Conservation (phyloP, 2,888 invertebrate species). For the Plebejus melissa region DNA sequence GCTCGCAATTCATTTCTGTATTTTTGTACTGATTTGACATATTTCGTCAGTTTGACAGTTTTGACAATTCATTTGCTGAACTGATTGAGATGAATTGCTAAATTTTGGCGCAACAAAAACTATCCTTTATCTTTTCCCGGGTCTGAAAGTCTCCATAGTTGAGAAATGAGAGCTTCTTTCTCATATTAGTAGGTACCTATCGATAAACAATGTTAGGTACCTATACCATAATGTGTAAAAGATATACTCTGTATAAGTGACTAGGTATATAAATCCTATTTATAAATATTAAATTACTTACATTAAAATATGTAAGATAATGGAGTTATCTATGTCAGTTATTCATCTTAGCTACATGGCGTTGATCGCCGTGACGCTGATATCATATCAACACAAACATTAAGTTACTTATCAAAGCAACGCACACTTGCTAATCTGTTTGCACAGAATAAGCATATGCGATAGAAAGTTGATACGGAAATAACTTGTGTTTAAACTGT, state of each 20-base stretch:
- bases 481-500: not conserved
- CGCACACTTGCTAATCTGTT: slow-evolving; percentile 1
- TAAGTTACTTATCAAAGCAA: slow-evolving; percentile 7
- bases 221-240: too few species aligned
- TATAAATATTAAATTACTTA: not conserved
- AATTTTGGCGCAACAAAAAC: too few species aligned
- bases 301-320: slow-evolving; percentile 1
- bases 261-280: not conserved
- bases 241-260: not conserved
- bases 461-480: slow-evolving; percentile 13
- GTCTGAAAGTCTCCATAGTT: too few species aligned
- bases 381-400: slow-evolving; percentile 3
- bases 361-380: not conserved
- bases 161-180: too few species aligned
- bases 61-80: too few species aligned
- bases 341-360: not conserved
- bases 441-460: not conserved
- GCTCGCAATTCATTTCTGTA: too few species aligned
- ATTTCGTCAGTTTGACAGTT: too few species aligned
- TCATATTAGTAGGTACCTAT: too few species aligned
- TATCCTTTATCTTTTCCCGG: too few species aligned
- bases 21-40: too few species aligned
- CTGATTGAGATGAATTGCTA: too few species aligned
- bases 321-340: not conserved
- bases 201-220: too few species aligned